Evolutionary conservation across 2,797 vertebrate genomes (phyloP).

Genomic region (Telmatherina bonti): DNA sequence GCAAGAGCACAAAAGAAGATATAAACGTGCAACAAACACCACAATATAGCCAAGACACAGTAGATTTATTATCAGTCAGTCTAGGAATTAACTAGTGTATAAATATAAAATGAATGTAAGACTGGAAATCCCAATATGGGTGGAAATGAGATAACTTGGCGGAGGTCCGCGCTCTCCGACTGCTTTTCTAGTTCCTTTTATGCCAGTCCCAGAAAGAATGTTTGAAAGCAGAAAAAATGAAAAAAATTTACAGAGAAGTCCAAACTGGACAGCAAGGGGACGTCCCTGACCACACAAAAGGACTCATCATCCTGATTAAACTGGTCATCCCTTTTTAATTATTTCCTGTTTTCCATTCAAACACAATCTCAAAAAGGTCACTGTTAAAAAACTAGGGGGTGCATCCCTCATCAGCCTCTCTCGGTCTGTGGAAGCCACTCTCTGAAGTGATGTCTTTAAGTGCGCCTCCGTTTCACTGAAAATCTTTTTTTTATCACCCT

Average conservation of each 20-base stretch:
- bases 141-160: no score
- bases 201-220: conserved; percentile 34
- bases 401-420: conserved; percentile 48
- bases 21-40: no score
- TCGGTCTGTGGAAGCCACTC: conserved; percentile 34
- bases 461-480: conserved; percentile 27
- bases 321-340: conserved; percentile 43
- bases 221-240: conserved; percentile 26
- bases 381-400: conserved; percentile 50
- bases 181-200: conserved; percentile 23
- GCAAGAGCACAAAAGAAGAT: no score
- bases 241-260: conserved; percentile 38
- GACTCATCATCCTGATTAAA: conserved; percentile 60
- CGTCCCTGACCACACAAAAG: conserved; percentile 47
- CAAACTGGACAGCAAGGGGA: conserved; percentile 49
- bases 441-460: conserved; percentile 59
- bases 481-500: conserved; percentile 35
- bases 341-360: conserved; percentile 54
- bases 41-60: no score
- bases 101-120: no score
- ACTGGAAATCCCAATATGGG: no score
- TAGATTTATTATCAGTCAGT: no score
- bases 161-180: no score
- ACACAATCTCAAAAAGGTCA: conserved; percentile 60
- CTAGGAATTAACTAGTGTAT: no score